phyloP scores from a whole-genome alignment of 2,888 invertebrate species.

The Orthonychiurus folsomi region DNA sequence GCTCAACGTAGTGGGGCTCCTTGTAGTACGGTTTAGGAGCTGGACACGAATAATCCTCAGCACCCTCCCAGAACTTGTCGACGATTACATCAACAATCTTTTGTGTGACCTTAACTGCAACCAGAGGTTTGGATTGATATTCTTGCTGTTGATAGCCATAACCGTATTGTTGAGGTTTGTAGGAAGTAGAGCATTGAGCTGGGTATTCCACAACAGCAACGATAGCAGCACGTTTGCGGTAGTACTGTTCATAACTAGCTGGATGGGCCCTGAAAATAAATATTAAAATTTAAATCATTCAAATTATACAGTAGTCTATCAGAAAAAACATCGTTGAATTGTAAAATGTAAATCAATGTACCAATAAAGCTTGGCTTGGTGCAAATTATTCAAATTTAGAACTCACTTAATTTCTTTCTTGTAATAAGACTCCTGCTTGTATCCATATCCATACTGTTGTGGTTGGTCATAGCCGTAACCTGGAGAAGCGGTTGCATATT shows the following conservation, averaged over 20 bases:
- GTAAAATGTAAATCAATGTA: constrained; percentile 34
- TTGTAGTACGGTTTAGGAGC: constrained; percentile 23
- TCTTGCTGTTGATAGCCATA: constrained; percentile 19
- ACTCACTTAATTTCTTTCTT: too few species aligned
- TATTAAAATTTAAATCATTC: constrained; percentile 3
- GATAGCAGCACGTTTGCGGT: constrained; percentile 28
- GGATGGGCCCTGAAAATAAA: constrained; percentile 22
- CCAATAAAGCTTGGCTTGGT: too few species aligned
- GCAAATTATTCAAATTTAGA: too few species aligned
- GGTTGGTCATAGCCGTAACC: constrained; percentile 12
- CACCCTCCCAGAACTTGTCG: constrained; percentile 31
- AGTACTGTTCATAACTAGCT: constrained; percentile 18
- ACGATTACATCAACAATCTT: constrained; percentile 28
- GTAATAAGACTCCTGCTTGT: constrained; percentile 25
- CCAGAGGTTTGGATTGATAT: constrained; percentile 32
- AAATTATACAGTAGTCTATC: not conserved
- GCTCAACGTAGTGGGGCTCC: constrained; percentile 18
- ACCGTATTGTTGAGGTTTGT: constrained; percentile 15
- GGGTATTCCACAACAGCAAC: constrained; percentile 33
- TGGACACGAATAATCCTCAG: constrained; percentile 33
- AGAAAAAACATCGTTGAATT: constrained; percentile 16
- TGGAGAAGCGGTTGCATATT: not conserved
- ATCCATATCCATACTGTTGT: constrained; percentile 16
- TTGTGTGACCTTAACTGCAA: constrained; percentile 29
- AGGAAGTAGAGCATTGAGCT: constrained; percentile 18